Evolutionary conservation across 2,797 vertebrate species (phyloP), one percentile per base, ranked within the genome.

Genomic region (Urosaurus nigricauda): DNA sequence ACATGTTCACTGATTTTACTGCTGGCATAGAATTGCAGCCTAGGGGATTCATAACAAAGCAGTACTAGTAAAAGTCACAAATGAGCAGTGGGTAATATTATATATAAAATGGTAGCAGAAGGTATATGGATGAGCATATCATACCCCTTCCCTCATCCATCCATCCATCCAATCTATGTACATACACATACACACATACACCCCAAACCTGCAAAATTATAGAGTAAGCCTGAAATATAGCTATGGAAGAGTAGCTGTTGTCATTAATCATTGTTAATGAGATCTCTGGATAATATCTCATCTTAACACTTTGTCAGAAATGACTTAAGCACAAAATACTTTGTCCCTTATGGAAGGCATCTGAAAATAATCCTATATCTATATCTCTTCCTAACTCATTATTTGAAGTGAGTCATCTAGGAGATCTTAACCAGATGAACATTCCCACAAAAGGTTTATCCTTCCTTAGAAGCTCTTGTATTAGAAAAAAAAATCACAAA

Each of bases 361-460:
- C 74, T 77, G 9, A 77, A 47, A 77, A 47, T 47, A 77, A 77
- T 40, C 74, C 17, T 47, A 8, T 13, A 26, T 74, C 35, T 37
- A 74, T 47, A 24, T 26, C 40, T 29, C 40, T 29, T 47, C 24
- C 24, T 26, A 26, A 47, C 40, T 77, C 74, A 77, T 77, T 77
- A 47, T 77, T 77, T 77, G 79, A 58, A 56, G n/a, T 80, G 74
- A 77, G 35, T 77, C 40, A 77, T 77, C 74, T 77, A 47, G 74
- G 74, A 77, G 24, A 77, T 40, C 24, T 29, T 77, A 77, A 77
- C 16, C 26, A 43, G 24, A 77, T 47, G 40, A 77, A 77, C 40
- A 26, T 29, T 47, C 24, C 12, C 74, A 77, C 37, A 77, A 47
- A 77, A 11, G 74, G 3, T 24, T 77, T 77, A 47, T 77, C 74